Evolutionary conservation across 1,140 invertebrate species (phyloP), one percentile per base, ranked within the genome.

Genomic region (Pseudomyrmex gracilis): DNA sequence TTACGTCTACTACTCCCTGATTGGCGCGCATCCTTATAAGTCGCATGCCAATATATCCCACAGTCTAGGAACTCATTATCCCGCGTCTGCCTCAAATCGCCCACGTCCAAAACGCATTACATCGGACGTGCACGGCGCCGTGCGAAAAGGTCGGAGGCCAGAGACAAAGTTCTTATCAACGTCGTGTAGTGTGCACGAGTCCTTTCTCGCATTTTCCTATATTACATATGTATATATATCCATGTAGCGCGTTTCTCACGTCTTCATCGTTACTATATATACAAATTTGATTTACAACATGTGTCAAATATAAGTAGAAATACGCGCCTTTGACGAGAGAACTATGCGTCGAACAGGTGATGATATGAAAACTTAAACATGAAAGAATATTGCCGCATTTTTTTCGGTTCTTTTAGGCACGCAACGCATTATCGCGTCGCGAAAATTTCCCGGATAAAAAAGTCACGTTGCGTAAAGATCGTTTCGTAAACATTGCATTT

Each of bases 11-110:
- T 68, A n/a, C 45, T 17, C 17, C 9, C 64, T 83, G 87, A 89
- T 89, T 74, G 85, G 78, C 45, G 80, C 34, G 73, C 64, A 77
- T 87, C 87, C 88, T 85, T 89, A 87, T 89, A 89, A 89, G 87
- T 80, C 78, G 67, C 45, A 78, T 78, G 82, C 76, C 67, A 73
- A 82, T 84, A 82, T 84, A 70, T 66, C 67, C 53, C 43, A 53
- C 57, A 57, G 63, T 84, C 68, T 82, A 84, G 82, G 86, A 87
- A 87, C 86, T 87, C 86, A 82, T 88, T 88, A 87, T 64, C 85
- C 51, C n/a, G 24, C 73, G 43, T 68, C 85, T 77, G 71, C 55
- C 82, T 85, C 47, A 84, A 80, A 87, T 87, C 86, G 85, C 85
- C 82, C 77, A 84, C 80, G 73, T 84, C 67, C 85, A 66, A 76